Evolutionary conservation across 2,888 invertebrate species (phyloP).

Genomic region (Chydorus sphaericus): DNA sequence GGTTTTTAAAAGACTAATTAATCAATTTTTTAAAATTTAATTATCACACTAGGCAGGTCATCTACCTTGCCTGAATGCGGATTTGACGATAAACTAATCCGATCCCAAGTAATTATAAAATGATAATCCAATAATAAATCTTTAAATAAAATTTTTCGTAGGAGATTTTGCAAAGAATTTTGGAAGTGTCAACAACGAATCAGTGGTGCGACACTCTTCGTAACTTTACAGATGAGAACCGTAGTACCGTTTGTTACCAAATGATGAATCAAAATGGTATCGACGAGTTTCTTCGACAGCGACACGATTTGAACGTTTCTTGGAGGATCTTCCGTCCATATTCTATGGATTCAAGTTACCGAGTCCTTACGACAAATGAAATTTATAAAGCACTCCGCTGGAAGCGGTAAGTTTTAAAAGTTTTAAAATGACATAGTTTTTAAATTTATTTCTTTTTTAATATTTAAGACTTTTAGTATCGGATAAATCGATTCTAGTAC

Average conservation of each 20-base stretch:
- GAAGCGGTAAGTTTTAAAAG: background rate
- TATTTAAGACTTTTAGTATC: background rate
- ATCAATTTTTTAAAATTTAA: background rate
- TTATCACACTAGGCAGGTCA: background rate
- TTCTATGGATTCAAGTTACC: background rate
- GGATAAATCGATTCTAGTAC: too few relatives aligned
- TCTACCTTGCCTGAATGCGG: too few relatives aligned
- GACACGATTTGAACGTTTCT: background rate
- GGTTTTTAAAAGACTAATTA: background rate
- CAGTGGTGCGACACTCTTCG: background rate
- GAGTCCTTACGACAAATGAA: background rate
- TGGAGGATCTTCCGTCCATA: background rate
- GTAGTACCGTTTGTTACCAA: too few relatives aligned
- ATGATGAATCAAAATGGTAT: background rate
- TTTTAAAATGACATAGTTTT: background rate
- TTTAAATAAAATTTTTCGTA: background rate
- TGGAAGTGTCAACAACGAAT: background rate
- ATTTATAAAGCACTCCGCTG: background rate
- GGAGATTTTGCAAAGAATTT: background rate
- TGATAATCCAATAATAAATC: too few relatives aligned
- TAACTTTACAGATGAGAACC: background rate
- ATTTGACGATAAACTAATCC: too few relatives aligned
- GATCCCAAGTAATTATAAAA: too few relatives aligned
- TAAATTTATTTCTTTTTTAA: background rate
- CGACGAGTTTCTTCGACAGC: background rate